These are phyloP conservation scores for Drosophila kokeensis DNA, from an alignment of 2,888 invertebrate species.

Conservation along the genomic window DNA sequence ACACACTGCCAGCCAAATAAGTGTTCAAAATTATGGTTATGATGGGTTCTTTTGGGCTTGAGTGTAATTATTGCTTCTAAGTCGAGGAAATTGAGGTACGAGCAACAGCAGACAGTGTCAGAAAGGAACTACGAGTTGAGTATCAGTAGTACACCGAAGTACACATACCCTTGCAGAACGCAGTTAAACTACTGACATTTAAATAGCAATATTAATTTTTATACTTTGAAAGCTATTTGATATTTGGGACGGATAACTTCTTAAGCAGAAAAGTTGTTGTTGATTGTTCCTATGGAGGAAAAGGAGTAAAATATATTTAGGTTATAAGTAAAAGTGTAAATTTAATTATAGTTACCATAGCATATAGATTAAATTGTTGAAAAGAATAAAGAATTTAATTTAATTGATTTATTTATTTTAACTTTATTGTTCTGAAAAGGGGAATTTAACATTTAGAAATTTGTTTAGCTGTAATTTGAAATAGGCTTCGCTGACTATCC, in stretches of 20 bases:
- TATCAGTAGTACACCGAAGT: not conserved
- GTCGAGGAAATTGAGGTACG: constrained; percentile 66
- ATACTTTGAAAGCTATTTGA: not conserved
- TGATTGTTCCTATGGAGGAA: no score
- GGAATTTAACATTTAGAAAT: not conserved
- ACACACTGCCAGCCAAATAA: constrained; percentile 44
- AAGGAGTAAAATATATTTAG: not conserved
- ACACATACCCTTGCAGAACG: not conserved
- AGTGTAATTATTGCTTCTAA: constrained; percentile 58
- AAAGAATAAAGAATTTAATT: not conserved
- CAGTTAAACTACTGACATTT: not conserved
- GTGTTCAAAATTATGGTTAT: constrained; percentile 56
- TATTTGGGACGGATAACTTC: not conserved
- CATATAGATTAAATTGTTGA: not conserved
- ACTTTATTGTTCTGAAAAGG: not conserved
- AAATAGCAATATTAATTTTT: not conserved
- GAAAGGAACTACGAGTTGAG: not conserved
- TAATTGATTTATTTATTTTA: not conserved
- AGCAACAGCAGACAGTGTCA: constrained; percentile 8
- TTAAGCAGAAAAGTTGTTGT: not conserved
- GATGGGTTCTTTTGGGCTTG: constrained; percentile 51
- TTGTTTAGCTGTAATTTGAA: not conserved
- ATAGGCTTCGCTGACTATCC: not conserved
- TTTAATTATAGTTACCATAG: not conserved
- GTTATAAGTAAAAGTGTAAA: not conserved